phyloP scores from a whole-genome alignment of 2,888 invertebrate genomes.

The Seira ritae region DNA sequence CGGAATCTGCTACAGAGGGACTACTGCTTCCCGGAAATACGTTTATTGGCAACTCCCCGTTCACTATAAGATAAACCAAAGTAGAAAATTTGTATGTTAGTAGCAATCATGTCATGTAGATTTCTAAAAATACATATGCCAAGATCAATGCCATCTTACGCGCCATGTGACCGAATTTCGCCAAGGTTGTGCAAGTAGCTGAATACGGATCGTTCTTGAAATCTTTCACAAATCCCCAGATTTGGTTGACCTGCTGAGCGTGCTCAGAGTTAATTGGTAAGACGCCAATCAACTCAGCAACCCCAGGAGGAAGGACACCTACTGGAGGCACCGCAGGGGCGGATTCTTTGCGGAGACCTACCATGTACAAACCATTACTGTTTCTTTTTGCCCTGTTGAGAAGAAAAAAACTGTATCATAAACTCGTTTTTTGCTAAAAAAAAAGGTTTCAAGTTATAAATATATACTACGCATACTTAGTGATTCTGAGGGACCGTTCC shows the following conservation, averaged over 20 bases:
- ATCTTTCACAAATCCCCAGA: conserved; percentile 68
- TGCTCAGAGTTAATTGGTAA: conserved; percentile 63
- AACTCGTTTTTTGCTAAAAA: too few species aligned
- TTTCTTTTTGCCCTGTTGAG: conserved; percentile 78
- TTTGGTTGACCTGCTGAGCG: conserved; percentile 62
- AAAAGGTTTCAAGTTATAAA: neutral
- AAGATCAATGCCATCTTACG: too few species aligned
- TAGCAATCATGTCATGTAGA: too few species aligned
- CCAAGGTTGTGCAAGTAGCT: conserved; percentile 65
- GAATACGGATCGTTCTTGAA: conserved; percentile 71
- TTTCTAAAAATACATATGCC: too few species aligned
- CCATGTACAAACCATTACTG: conserved; percentile 84
- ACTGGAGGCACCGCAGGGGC: conserved; percentile 19
- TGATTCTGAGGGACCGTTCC: conserved; percentile 78
- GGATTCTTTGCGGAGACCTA: conserved; percentile 77
- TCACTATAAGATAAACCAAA: conserved; percentile 55
- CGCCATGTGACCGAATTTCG: conserved; percentile 70
- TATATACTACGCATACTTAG: conserved; percentile 80
- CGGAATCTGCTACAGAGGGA: conserved; percentile 37
- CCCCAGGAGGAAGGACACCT: conserved; percentile 52
- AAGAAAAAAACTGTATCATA: neutral
- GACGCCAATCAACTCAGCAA: conserved; percentile 61
- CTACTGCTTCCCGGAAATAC: conserved; percentile 72
- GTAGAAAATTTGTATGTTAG: too few species aligned
- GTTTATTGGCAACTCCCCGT: conserved; percentile 70